Percentiles rank a stretch among this genome's conserved stretches.
These are phyloP conservation scores for Hippocampus comes DNA, from an alignment of 2,113 vertebrate genomes.

Conservation along the genomic window DNA sequence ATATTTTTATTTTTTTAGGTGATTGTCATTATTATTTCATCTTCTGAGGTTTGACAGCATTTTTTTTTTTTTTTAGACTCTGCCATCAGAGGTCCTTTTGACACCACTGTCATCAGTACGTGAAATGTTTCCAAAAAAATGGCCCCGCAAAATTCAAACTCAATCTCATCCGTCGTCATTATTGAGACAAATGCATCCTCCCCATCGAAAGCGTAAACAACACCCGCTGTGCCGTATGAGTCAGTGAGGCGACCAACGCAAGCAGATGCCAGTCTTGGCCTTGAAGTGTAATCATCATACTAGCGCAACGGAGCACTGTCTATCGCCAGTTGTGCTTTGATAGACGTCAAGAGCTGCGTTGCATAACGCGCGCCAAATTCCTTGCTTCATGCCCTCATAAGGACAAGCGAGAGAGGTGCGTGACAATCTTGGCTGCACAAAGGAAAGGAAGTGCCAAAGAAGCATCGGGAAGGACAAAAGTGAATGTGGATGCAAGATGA, in stretches of 20 bases:
- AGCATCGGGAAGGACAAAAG: background rate
- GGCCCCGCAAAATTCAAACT: no score
- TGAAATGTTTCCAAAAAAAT: no score
- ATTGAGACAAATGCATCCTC: background rate
- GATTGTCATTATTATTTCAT: no score
- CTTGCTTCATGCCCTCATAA: slow-evolving; percentile 43
- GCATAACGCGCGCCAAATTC: slow-evolving; percentile 14
- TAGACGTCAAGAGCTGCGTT: slow-evolving; percentile 35
- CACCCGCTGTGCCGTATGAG: background rate
- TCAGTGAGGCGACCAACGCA: background rate
- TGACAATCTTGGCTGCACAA: slow-evolving; percentile 5
- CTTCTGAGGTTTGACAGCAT: no score
- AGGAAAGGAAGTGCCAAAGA: background rate
- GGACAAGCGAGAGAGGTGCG: slow-evolving; percentile 26
- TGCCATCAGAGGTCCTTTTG: no score
- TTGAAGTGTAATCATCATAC: slow-evolving; percentile 10
- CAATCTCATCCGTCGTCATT: no score
- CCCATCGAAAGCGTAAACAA: background rate
- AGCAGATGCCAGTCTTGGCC: background rate
- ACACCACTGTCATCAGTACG: no score
- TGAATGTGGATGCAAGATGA: background rate
- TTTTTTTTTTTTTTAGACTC: no score
- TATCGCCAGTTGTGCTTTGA: slow-evolving; percentile 32
- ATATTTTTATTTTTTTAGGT: no score
- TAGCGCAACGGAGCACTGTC: slow-evolving; percentile 7